These are phyloP conservation scores for Atrichornis clamosus DNA, from an alignment of 2,113 vertebrate genomes.

Conservation along the genomic window DNA sequence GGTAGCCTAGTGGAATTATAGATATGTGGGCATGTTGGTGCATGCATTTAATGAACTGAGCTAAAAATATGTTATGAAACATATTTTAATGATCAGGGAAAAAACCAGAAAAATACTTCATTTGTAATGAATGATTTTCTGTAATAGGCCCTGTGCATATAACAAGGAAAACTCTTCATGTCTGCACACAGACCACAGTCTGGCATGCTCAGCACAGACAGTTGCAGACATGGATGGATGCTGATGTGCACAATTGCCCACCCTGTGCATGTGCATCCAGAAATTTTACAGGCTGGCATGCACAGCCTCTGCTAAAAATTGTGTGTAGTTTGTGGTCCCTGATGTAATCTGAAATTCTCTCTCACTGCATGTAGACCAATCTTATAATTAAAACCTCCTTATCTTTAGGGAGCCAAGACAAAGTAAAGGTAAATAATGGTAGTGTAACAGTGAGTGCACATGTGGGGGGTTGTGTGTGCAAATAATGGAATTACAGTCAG, in stretches of 20 bases:
- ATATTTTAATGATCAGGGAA: background rate
- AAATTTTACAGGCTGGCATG: background rate
- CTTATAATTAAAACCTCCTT: background rate
- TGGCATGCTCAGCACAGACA: background rate
- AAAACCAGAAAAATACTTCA: background rate
- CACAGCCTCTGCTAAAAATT: background rate
- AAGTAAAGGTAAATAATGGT: background rate
- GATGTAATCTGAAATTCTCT: background rate
- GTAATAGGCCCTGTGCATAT: background rate
- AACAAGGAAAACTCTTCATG: background rate
- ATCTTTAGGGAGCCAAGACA: background rate
- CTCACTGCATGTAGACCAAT: background rate
- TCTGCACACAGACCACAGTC: background rate
- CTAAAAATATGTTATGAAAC: background rate
- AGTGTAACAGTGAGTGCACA: accelerated
- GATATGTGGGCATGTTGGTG: background rate
- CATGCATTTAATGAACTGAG: background rate
- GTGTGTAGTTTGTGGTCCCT: background rate
- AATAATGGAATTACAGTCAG: background rate
- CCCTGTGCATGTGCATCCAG: background rate
- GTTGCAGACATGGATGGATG: background rate
- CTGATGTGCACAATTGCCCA: background rate
- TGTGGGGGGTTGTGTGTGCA: background rate
- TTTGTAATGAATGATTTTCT: background rate
- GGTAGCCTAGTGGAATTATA: background rate